Evolutionary conservation across 2,888 invertebrate genomes (phyloP).

Genomic region (Fragum fragum): DNA sequence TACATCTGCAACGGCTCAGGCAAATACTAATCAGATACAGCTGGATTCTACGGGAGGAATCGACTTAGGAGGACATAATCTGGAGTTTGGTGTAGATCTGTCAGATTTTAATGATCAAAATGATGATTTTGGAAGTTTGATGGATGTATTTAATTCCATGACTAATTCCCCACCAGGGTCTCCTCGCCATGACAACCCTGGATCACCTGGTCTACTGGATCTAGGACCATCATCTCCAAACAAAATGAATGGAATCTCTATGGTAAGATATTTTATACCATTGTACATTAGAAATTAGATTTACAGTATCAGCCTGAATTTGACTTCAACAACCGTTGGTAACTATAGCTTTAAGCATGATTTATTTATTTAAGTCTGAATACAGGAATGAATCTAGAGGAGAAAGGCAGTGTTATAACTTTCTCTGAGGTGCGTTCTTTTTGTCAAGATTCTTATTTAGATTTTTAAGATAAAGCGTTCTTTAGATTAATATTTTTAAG

Average conservation of each 20-base stretch:
- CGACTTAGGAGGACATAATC: slow-evolving; percentile 71
- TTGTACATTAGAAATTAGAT: too few species aligned
- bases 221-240: slow-evolving; percentile 75
- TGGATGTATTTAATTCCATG: slow-evolving; percentile 76
- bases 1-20: slow-evolving; percentile 89
- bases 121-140: slow-evolving; percentile 69
- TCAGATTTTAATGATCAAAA: slow-evolving; percentile 68
- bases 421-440: too few species aligned
- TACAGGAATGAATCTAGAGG: too few species aligned
- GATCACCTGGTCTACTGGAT: slow-evolving; percentile 74
- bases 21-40: slow-evolving; percentile 74
- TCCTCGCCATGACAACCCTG: slow-evolving; percentile 70
- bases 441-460: too few species aligned
- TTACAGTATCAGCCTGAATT: too few species aligned
- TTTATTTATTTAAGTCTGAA: too few species aligned
- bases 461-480: too few species aligned
- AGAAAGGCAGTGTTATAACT: too few species aligned
- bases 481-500: too few species aligned
- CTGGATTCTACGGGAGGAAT: slow-evolving; percentile 73
- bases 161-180: slow-evolving; percentile 70
- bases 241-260: slow-evolving; percentile 73
- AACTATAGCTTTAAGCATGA: too few species aligned
- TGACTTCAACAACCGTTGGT: too few species aligned
- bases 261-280: slow-evolving; percentile 68
- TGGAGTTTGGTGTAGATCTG: slow-evolving; percentile 69